Evolutionary conservation across 2,113 vertebrate species (phyloP).

Genomic region (Mesitornis unicolor): DNA sequence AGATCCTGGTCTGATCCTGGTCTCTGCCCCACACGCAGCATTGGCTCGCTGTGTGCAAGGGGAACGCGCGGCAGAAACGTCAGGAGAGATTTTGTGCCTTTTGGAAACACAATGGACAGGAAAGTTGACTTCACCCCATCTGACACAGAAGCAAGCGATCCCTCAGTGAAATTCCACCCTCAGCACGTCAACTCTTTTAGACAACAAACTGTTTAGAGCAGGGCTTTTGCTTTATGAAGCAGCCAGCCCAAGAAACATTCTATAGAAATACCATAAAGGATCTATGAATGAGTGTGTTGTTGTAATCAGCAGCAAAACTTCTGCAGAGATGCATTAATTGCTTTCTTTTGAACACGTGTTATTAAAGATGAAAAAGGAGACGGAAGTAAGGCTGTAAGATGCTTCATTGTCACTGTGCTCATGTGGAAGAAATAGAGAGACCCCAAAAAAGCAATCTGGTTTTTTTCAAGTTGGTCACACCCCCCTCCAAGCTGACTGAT

Average conservation of each 20-base stretch:
- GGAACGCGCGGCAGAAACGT: rapidly evolving
- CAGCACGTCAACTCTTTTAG: background rate
- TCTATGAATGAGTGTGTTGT: background rate
- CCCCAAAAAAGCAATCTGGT: background rate
- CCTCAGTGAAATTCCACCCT: conserved; percentile 21
- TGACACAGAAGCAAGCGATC: background rate
- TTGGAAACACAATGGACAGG: background rate
- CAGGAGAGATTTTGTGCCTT: background rate
- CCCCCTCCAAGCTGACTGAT: conserved; percentile 9
- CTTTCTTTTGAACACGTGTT: conserved; percentile 8
- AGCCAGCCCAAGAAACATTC: background rate
- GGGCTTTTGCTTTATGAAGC: background rate
- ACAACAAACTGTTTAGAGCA: background rate
- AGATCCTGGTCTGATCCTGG: no score
- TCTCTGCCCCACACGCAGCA: no score
- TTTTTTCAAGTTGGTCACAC: background rate
- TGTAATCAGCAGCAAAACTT: background rate
- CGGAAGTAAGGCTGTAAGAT: background rate
- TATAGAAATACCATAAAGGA: background rate
- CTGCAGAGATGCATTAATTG: background rate
- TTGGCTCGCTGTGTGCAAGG: no score
- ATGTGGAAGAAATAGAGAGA: background rate
- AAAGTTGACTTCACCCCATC: background rate
- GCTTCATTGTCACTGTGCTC: conserved; percentile 2
- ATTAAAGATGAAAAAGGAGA: conserved; percentile 1